These are phyloP conservation scores for Drosophila mauritiana DNA, from an alignment of 1,140 invertebrate species.

Conservation along the genomic window DNA sequence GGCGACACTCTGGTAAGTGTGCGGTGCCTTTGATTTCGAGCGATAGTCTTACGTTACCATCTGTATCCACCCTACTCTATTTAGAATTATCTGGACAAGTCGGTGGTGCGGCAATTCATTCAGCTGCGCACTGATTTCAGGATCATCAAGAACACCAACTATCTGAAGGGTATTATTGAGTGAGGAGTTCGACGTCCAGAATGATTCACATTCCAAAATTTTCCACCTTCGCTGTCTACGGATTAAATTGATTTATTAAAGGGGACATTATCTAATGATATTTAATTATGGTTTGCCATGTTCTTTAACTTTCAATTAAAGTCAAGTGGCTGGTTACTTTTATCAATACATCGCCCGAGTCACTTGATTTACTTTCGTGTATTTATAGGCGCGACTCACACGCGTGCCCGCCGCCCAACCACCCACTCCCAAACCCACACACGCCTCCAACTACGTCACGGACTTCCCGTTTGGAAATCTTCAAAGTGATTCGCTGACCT, in stretches of 20 bases:
- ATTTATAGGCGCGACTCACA: conserved; percentile 21
- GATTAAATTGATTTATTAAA: conserved; percentile 46
- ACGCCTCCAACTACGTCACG: conserved; percentile 27
- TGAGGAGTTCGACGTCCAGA: conserved; percentile 21
- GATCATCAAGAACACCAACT: conserved; percentile 79
- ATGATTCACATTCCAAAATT: conserved; percentile 72
- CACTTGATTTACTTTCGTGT: conserved; percentile 22
- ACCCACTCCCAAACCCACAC: conserved; percentile 22
- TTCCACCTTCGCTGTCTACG: conserved; percentile 36
- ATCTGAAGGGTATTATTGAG: conserved; percentile 80
- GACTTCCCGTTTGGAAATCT: conserved; percentile 15
- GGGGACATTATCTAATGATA: conserved; percentile 50
- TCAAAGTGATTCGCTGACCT: conserved; percentile 20
- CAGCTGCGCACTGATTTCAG: conserved; percentile 93
- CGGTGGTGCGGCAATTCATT: conserved; percentile 95
- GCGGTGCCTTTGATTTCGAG: neutral
- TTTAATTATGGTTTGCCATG: conserved; percentile 48
- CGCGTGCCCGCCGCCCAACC: conserved; percentile 29
- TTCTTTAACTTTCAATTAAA: conserved; percentile 68
- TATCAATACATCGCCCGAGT: conserved; percentile 51
- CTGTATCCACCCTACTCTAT: conserved; percentile 85
- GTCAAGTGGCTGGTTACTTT: conserved; percentile 57
- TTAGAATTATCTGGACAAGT: conserved; percentile 94
- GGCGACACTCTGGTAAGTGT: conserved; percentile 94
- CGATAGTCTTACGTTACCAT: conserved; percentile 12